A percentile compares a stretch with the other conserved stretches of the same genome.
phyloP scores from a whole-genome alignment of 2,888 invertebrate genomes.

The Neuroscelio doddi region DNA sequence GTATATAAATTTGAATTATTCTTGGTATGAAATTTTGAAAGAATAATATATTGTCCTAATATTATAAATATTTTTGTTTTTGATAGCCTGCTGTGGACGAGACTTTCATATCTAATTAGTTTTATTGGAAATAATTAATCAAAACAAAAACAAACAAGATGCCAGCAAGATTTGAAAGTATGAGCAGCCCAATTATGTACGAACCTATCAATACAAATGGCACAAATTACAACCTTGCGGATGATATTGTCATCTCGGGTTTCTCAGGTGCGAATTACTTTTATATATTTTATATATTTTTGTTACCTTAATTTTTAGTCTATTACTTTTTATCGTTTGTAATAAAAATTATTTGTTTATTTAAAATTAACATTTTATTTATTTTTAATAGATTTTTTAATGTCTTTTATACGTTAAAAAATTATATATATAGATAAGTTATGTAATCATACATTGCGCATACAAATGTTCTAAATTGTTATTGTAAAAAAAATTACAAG shows the following conservation, averaged over 20 bases:
- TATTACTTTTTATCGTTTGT: too few relatives aligned
- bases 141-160: slow-evolving; percentile 69
- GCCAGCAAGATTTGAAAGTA: slow-evolving; percentile 80
- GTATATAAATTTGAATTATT: neutral
- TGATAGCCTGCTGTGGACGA: slow-evolving; percentile 62
- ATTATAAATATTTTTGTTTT: slow-evolving; percentile 33
- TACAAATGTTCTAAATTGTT: too few relatives aligned
- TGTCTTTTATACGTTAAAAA: too few relatives aligned
- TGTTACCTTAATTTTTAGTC: too few relatives aligned
- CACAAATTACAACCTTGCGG: slow-evolving; percentile 68
- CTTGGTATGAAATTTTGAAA: neutral
- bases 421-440: too few relatives aligned
- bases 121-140: slow-evolving; percentile 27
- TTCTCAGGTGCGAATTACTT: slow-evolving; percentile 75
- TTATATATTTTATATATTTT: neutral
- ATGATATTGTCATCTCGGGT: slow-evolving; percentile 87
- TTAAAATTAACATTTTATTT: too few relatives aligned
- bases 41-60: neutral
- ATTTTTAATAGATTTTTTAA: too few relatives aligned
- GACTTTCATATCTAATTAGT: slow-evolving; percentile 55
- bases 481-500: too few relatives aligned
- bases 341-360: too few relatives aligned
- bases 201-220: slow-evolving; percentile 62
- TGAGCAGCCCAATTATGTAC: slow-evolving; percentile 67
- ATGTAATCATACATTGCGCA: too few relatives aligned